Evolutionary conservation across 2,113 vertebrate genomes (phyloP), one percentile per base, ranked within the genome.

Genomic region (Paraplagusia blochii): DNA sequence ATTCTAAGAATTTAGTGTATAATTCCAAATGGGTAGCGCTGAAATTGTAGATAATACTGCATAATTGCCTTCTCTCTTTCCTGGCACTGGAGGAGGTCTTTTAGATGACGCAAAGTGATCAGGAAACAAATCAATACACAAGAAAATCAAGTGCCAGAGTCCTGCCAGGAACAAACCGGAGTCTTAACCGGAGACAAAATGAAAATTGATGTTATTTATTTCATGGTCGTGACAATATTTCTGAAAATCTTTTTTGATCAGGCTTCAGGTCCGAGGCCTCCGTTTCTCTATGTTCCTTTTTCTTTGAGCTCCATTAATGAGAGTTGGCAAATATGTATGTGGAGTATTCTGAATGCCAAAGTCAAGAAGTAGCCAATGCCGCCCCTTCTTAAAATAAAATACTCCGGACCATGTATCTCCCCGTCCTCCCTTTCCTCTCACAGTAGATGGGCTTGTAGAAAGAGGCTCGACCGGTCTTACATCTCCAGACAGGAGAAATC

Each of bases 21-120:
- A 74, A 80, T 74, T 87, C 58, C 76, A 72, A 79, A 63, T 87
- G 58, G 73, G 78, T 75, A 58, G 77, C 70, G 62, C 64, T 74
- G 59, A 80, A 77, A 75, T 82, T 71, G 69, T 74, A 85, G 81
- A 70, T 83, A 63, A 82, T 78, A 83, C 83, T 97, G 94, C 96
- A 98, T 99, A 99, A 96, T 99, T 99, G 96, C 95, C 96, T 97
- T 94, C 95, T 97, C 96, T 98, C 92, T 90, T 92, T 92, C 93
- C 91, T 89, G 87, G 89, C 88, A 93, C 93, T 94, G 92, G 92
- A 93, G 89, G 82, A 86, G 90, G 88, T 88, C 93, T 92, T 93
- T 96, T 92, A 91, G 89, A 92, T 93, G 93, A 94, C 97, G 93
- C 91, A 85, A 87, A 82, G 69, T 79, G 90, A 88, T 83, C 83